Evolutionary conservation across 2,113 vertebrate species (phyloP), one percentile per base, ranked within the genome.

Genomic region (Alaudala cheleensis): DNA sequence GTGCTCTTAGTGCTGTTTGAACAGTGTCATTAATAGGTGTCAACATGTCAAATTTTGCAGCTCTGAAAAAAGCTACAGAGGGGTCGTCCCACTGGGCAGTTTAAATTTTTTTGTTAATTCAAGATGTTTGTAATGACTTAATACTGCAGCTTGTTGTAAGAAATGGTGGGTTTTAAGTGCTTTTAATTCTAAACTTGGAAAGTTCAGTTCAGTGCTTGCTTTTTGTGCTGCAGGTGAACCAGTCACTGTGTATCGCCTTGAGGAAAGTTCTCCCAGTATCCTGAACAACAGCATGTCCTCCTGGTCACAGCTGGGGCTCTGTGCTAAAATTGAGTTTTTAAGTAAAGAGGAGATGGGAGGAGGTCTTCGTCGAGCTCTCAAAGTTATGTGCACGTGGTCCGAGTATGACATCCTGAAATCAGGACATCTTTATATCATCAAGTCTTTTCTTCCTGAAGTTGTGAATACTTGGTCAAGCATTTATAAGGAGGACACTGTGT

Each of bases 221-320:
- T 23, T 96, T 14, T 61, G 22, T 94, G 57, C 57, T 51, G 92
- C 42, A 99, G 99, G 99, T 56, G 99, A 99, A 84, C 99, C 99
- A 16, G 99, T 99, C 92, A 99, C 99, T 2, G 99, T 99, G 94
- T 99, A 99, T 96, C 98, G 99, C 33, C 98, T 99, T 70, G 99
- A 99, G 92, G 99, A 99, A 97, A 99, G 99, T 76, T 99, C 99
- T 45, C 99, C 99, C 69, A 99, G 97, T 97, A 99, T 98, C 76
- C 97, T 99, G 96, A 99, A 99, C 97, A 99, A 99, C 98, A 99
- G 99, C 98, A 99, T 99, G 99, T 99, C 99, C 45, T 99, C 99
- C 84, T 99, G 99, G 99, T 98, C 99, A 57, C 99, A 99, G 42
- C 97, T 98, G n/a, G 99, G 99, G 18, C 99, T 99, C 53, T 99